Conservation (phyloP, 2,797 vertebrate genomes). For the Coregonus ussuriensis region DNA sequence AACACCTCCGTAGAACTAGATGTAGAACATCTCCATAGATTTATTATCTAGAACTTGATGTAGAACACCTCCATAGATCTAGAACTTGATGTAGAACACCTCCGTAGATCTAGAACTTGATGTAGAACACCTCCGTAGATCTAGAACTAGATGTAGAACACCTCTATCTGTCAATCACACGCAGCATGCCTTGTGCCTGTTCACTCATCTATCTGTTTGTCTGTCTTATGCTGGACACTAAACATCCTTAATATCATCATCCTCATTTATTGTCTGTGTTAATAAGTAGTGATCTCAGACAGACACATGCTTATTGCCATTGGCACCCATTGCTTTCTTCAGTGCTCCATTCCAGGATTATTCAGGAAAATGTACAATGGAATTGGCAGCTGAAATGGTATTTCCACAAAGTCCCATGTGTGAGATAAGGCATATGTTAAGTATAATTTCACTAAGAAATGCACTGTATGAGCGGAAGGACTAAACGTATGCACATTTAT, state of each 20-base stretch:
- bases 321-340: not conserved
- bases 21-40: no score
- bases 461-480: conserved; percentile 6
- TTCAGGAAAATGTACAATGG: not conserved
- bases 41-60: no score
- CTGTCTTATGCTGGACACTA: conserved; percentile 13
- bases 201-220: conserved; percentile 28
- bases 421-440: not conserved
- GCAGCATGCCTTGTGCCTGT: conserved; percentile 57
- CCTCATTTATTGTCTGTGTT: not conserved
- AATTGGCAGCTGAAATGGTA: not conserved
- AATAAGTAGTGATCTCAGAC: not conserved
- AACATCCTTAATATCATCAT: not conserved
- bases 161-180: conserved; percentile 28
- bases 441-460: not conserved
- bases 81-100: not conserved
- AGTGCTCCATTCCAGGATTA: conserved; percentile 18
- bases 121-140: not conserved
- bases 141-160: conserved; percentile 13
- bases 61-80: no score
- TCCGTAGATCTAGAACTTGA: not conserved
- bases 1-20: no score
- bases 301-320: conserved; percentile 11
- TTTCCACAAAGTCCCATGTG: not conserved
- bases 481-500: not conserved